Evolutionary conservation across 2,797 vertebrate genomes (phyloP).

Genomic region (Liasis olivaceus): DNA sequence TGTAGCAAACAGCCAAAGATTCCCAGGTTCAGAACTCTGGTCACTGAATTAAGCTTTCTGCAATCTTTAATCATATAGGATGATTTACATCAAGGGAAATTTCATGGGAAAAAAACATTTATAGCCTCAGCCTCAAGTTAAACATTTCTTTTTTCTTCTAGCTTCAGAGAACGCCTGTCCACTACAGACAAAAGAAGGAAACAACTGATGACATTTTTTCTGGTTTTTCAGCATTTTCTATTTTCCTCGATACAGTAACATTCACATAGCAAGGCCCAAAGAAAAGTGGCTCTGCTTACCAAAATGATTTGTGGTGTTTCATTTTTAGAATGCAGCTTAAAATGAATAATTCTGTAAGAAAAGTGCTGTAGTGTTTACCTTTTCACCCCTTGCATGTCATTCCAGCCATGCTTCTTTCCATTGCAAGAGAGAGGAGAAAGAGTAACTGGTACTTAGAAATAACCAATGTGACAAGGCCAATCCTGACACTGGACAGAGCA

Average conservation of each 20-base stretch:
- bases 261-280: constrained; percentile 37
- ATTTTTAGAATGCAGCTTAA: constrained; percentile 60
- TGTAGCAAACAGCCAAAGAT: constrained; percentile 21
- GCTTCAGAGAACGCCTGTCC: background rate
- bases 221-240: constrained; percentile 53
- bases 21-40: constrained; percentile 28
- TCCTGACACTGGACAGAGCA: background rate
- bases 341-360: constrained; percentile 49
- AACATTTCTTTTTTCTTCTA: constrained; percentile 45
- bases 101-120: constrained; percentile 18
- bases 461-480: rapidly evolving
- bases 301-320: constrained; percentile 59
- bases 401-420: constrained; percentile 34
- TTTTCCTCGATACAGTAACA: constrained; percentile 33
- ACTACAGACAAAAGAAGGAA: background rate
- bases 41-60: constrained; percentile 42
- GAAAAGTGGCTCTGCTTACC: constrained; percentile 48
- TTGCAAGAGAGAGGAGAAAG: background rate
- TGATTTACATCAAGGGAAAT: constrained; percentile 25
- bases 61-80: constrained; percentile 27
- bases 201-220: constrained; percentile 38
- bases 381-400: constrained; percentile 49
- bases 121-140: constrained; percentile 7
- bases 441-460: background rate
- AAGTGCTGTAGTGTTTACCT: constrained; percentile 52